Percentiles rank a stretch among this genome's conserved stretches.
Evolutionary conservation across 2,888 invertebrate species (phyloP).

Genomic region (Gymnoscelis rufifasciata): DNA sequence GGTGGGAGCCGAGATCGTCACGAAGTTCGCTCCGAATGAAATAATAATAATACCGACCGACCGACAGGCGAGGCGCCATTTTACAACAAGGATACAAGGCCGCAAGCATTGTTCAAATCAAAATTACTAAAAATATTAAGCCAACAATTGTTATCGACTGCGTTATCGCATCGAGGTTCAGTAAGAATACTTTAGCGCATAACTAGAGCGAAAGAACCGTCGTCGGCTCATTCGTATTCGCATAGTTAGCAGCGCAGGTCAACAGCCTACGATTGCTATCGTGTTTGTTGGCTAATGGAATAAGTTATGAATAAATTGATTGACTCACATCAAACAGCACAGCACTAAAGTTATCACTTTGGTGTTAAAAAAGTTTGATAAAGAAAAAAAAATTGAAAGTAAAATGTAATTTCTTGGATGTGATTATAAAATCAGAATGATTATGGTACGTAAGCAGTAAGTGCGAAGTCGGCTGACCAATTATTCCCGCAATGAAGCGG

Average conservation of each 20-base stretch:
- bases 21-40: constrained; percentile 77
- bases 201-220: constrained; percentile 40
- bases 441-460: constrained; percentile 2
- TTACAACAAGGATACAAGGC: constrained; percentile 78
- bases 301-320: constrained; percentile 42
- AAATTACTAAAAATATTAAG: constrained; percentile 43
- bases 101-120: constrained; percentile 58
- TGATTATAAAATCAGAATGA: not conserved
- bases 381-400: too few species aligned
- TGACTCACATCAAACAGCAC: constrained; percentile 19
- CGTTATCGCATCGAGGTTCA: constrained; percentile 22
- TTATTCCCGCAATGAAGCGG: constrained; percentile 70
- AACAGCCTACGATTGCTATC: constrained; percentile 69
- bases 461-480: constrained; percentile 59
- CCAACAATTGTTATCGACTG: constrained; percentile 25
- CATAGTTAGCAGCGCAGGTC: constrained; percentile 59
- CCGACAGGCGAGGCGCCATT: constrained; percentile 62
- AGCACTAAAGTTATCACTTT: not conserved
- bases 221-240: constrained; percentile 49
- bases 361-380: not conserved
- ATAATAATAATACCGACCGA: constrained; percentile 44
- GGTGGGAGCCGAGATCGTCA: constrained; percentile 72
- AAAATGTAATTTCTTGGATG: not conserved
- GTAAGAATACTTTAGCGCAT: constrained; percentile 22
- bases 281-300: constrained; percentile 57